Conservation (phyloP, 2,888 invertebrate genomes). For the Crematogaster levior region DNA sequence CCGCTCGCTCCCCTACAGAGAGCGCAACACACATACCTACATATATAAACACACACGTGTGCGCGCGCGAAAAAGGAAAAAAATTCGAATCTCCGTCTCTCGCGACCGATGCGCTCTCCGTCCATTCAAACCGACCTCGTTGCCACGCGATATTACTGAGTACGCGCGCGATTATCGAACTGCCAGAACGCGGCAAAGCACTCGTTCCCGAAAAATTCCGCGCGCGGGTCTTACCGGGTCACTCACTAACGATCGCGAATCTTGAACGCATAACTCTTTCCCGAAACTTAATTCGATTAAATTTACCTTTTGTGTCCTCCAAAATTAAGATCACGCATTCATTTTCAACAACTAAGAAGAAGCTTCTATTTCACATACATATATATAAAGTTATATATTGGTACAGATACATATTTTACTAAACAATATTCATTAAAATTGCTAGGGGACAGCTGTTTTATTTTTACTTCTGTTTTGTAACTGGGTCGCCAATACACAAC, state of each 20-base stretch:
- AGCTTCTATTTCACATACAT: no score
- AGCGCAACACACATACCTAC: neutral
- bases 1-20: conserved; percentile 29
- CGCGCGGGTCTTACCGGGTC: conserved; percentile 24
- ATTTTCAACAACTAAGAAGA: neutral
- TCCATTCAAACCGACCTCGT: conserved; percentile 49
- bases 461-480: conserved; percentile 15
- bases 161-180: conserved; percentile 54
- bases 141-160: conserved; percentile 45
- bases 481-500: conserved; percentile 1
- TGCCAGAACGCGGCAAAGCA: conserved; percentile 51
- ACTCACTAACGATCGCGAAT: neutral
- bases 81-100: conserved; percentile 51
- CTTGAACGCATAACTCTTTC: no score
- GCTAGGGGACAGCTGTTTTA: neutral
- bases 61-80: conserved; percentile 20
- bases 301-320: neutral
- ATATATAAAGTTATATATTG: neutral
- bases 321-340: neutral
- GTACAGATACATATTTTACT: no score
- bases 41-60: neutral
- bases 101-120: conserved; percentile 30
- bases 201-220: conserved; percentile 58
- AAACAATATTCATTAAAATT: neutral
- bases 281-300: neutral